A percentile compares a stretch with the other conserved stretches of the same genome.
Conservation (phyloP, 2,797 vertebrate species). For the Diplodus sargus region DNA sequence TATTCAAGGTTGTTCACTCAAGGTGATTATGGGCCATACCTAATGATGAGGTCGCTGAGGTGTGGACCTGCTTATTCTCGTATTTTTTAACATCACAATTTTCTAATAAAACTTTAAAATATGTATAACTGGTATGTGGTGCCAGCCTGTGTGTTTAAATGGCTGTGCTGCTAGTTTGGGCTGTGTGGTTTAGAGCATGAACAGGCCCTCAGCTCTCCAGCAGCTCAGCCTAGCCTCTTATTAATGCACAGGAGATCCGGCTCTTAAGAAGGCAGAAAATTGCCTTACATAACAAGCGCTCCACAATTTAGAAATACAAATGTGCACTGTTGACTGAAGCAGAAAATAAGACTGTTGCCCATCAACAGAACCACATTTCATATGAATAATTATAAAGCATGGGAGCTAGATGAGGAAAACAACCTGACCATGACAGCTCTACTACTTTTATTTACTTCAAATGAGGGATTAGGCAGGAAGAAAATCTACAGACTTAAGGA, state of each 20-base stretch:
- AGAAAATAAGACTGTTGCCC: conserved; percentile 99
- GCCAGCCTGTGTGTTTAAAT: conserved; percentile 54
- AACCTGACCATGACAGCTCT: conserved; percentile 86
- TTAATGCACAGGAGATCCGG: conserved; percentile 86
- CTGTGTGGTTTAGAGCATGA: conserved; percentile 69
- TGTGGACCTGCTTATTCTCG: too few relatives aligned
- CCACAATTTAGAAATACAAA: conserved; percentile 91
- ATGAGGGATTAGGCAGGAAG: conserved; percentile 85
- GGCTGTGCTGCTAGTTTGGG: conserved; percentile 32
- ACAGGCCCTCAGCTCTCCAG: conserved; percentile 70
- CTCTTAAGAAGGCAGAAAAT: conserved; percentile 91
- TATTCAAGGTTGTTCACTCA: not conserved
- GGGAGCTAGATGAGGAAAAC: conserved; percentile 82
- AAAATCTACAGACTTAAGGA: conserved; percentile 80
- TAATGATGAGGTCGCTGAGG: not conserved
- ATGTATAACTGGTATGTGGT: conserved; percentile 33
- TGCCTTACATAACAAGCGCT: conserved; percentile 88
- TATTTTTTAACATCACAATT: conserved; percentile 37
- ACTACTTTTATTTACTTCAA: conserved; percentile 88
- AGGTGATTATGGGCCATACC: not conserved
- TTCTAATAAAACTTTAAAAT: conserved; percentile 51
- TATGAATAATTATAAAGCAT: conserved; percentile 90
- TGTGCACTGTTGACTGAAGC: conserved; percentile 99
- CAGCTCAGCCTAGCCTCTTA: conserved; percentile 80
- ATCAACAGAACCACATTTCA: conserved; percentile 95